A percentile compares a stretch with the other conserved stretches of the same genome.
phyloP scores from a whole-genome alignment of 2,888 invertebrate genomes.

The Tortrix viridana region DNA sequence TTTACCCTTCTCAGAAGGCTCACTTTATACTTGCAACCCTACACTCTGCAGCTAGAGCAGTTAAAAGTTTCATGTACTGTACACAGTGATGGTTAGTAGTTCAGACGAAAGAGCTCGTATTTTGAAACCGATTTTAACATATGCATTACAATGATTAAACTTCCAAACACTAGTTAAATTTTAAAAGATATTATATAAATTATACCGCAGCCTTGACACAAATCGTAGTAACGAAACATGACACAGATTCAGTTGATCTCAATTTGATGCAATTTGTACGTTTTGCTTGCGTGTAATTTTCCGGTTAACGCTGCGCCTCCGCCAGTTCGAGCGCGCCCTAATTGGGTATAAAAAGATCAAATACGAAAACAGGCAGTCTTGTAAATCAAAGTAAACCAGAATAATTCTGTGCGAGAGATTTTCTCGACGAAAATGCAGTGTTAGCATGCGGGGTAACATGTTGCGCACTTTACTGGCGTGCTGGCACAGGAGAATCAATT shows the following conservation, averaged over 20 bases:
- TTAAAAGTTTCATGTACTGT: too few relatives aligned
- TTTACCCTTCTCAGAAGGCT: background rate
- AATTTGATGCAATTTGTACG: conserved; percentile 22
- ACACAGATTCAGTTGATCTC: conserved; percentile 26
- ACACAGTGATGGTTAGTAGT: background rate
- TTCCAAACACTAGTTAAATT: background rate
- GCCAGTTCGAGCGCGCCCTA: conserved; percentile 11
- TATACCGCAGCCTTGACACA: conserved; percentile 27
- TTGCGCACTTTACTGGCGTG: conserved; percentile 52
- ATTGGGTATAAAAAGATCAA: conserved; percentile 24
- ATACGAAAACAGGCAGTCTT: background rate
- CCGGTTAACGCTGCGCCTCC: conserved; percentile 8
- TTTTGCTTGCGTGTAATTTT: conserved; percentile 10
- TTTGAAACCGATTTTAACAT: too few relatives aligned
- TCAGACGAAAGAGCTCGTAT: background rate
- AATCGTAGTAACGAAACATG: conserved; percentile 19
- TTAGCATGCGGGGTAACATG: conserved; percentile 42
- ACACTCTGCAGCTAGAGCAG: too few relatives aligned
- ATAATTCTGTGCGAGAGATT: conserved; percentile 2
- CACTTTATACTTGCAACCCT: background rate
- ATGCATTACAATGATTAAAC: too few relatives aligned
- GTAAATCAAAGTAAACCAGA: conserved; percentile 19
- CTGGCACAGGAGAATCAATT: conserved; percentile 52
- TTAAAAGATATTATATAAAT: conserved; percentile 1
- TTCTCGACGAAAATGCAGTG: conserved; percentile 20